Percentiles rank a stretch among this genome's conserved stretches.
Conservation (phyloP, 2,888 invertebrate species). For the Eristalis intricaria region DNA sequence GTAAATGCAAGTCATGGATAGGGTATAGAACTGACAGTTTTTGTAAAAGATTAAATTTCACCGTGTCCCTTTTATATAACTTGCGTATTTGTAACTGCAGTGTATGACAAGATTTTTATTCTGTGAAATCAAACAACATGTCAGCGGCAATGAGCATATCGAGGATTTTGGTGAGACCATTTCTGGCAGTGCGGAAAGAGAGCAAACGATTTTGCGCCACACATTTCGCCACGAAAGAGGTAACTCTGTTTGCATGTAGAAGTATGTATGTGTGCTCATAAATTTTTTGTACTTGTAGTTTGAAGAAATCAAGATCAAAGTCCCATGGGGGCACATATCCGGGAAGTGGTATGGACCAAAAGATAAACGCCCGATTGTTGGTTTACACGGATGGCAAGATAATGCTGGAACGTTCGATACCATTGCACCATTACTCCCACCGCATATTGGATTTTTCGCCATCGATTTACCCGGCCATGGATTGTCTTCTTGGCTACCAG, state of each 20-base stretch:
- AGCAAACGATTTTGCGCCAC: not conserved
- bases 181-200: conserved; percentile 10
- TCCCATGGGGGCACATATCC: conserved; percentile 87
- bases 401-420: conserved; percentile 89
- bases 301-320: conserved; percentile 73
- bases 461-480: conserved; percentile 89
- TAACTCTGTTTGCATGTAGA: not conserved
- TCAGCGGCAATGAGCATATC: conserved; percentile 4
- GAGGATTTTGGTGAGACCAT: conserved; percentile 9
- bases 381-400: conserved; percentile 91
- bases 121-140: conserved; percentile 5
- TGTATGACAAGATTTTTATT: not conserved
- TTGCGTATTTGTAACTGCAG: not conserved
- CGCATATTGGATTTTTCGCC: conserved; percentile 83
- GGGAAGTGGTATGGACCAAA: conserved; percentile 88
- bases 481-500: conserved; percentile 85
- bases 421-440: conserved; percentile 84
- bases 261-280: not conserved
- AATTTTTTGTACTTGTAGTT: conserved; percentile 7
- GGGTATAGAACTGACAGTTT: not conserved
- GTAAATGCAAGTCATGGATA: not conserved
- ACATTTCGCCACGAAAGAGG: conserved; percentile 42
- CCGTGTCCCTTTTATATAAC: not conserved
- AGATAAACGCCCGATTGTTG: conserved; percentile 85
- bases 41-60: not conserved